Percentiles rank a stretch among this genome's conserved stretches.
These are phyloP conservation scores for Crenuchus spilurus DNA, from an alignment of 2,797 vertebrate species.

Conservation along the genomic window DNA sequence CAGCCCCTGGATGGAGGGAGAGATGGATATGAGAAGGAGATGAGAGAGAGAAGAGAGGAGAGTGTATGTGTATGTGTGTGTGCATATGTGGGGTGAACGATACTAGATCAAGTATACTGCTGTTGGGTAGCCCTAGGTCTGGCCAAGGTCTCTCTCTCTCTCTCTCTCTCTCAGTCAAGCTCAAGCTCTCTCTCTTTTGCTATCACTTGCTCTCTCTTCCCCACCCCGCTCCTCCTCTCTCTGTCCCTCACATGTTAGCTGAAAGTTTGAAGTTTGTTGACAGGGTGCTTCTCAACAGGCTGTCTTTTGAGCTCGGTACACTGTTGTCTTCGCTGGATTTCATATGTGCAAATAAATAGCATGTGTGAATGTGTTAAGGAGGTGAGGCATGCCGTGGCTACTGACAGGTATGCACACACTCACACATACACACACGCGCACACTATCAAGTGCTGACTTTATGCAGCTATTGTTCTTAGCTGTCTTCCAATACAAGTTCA, in stretches of 20 bases:
- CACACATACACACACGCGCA: conserved; percentile 4
- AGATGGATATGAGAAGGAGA: conserved; percentile 41
- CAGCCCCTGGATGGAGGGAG: conserved; percentile 13
- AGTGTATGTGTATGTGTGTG: conserved; percentile 16
- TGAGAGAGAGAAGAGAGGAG: background rate
- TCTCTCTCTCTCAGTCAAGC: background rate
- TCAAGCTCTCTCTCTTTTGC: background rate
- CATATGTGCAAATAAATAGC: conserved; percentile 49
- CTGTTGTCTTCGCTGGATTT: conserved; percentile 36
- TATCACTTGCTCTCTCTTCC: conserved; percentile 29
- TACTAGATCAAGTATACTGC: conserved; percentile 1
- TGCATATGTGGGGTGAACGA: background rate
- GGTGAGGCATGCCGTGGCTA: conserved; percentile 23
- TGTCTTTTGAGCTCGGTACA: conserved; percentile 65
- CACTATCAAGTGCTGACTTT: conserved; percentile 5
- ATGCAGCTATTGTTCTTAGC: conserved; percentile 33
- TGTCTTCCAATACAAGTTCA: background rate
- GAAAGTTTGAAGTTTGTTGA: conserved; percentile 82
- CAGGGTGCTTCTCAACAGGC: conserved; percentile 70
- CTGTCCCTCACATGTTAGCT: conserved; percentile 78
- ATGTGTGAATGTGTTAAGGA: conserved; percentile 29
- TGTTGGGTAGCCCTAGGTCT: conserved; percentile 2
- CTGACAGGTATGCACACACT: conserved; percentile 15
- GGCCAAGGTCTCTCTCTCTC: background rate
- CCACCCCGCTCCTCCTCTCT: conserved; percentile 33